Conservation (phyloP, 92 coral and sea anemone genomes). For the Metridium senile region DNA sequence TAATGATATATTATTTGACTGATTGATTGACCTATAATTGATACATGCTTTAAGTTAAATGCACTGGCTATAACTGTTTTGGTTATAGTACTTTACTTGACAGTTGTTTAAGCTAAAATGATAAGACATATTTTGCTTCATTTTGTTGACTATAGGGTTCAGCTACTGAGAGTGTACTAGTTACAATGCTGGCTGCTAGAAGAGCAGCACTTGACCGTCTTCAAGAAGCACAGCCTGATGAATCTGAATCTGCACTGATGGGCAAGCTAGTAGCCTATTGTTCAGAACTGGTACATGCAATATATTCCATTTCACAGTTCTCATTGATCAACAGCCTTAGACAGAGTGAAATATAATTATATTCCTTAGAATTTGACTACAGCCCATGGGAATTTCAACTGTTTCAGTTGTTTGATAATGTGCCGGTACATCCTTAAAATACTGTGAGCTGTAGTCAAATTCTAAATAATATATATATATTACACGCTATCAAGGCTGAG, state of each 20-base stretch:
- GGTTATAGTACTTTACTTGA: too few relatives aligned
- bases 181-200: conserved; percentile 25
- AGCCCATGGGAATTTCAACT: too few relatives aligned
- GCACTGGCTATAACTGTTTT: too few relatives aligned
- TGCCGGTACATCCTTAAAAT: too few relatives aligned
- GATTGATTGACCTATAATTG: background rate
- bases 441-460: too few relatives aligned
- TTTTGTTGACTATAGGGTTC: background rate
- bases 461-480: too few relatives aligned
- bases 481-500: too few relatives aligned
- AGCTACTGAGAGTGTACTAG: conserved; percentile 15
- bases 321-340: too few relatives aligned
- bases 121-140: background rate
- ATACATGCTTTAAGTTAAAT: background rate
- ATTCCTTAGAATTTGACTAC: background rate
- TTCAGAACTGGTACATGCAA: conserved; percentile 24
- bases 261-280: conserved; percentile 4
- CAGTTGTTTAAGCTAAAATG: too few relatives aligned
- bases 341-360: too few relatives aligned
- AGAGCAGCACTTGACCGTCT: conserved; percentile 12
- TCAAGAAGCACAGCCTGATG: background rate
- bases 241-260: background rate
- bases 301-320: background rate
- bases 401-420: too few relatives aligned
- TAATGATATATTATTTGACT: background rate